A percentile compares a stretch with the other conserved stretches of the same genome.
These are phyloP conservation scores for Dinoponera quadriceps DNA, from an alignment of 1,140 invertebrate species.

Conservation along the genomic window DNA sequence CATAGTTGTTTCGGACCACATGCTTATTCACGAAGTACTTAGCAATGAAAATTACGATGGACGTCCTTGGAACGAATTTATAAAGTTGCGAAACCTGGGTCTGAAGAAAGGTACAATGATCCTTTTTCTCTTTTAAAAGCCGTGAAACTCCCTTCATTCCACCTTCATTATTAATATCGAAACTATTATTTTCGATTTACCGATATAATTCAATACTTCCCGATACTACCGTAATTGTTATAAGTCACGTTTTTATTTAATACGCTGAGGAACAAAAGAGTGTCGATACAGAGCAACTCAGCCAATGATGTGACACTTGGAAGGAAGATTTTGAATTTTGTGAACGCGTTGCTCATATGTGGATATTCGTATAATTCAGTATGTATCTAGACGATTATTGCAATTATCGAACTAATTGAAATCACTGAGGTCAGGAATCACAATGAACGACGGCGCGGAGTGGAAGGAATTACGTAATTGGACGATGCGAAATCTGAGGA, in stretches of 20 bases:
- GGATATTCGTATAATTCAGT: not conserved
- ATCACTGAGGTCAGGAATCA: slow-evolving; percentile 87
- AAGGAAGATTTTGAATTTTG: slow-evolving; percentile 21
- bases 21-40: slow-evolving; percentile 87
- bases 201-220: too few species aligned
- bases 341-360: too few species aligned
- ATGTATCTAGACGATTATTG: not conserved
- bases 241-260: too few species aligned
- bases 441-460: slow-evolving; percentile 90
- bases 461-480: slow-evolving; percentile 93
- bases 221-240: too few species aligned
- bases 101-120: slow-evolving; percentile 86
- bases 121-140: not conserved
- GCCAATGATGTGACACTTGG: slow-evolving; percentile 47
- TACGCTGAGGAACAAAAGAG: too few species aligned
- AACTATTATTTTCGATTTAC: not conserved
- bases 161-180: not conserved
- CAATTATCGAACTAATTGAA: not conserved
- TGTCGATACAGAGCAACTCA: not conserved
- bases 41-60: slow-evolving; percentile 89
- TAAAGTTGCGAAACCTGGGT: slow-evolving; percentile 89
- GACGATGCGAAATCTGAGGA: slow-evolving; percentile 89
- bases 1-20: slow-evolving; percentile 88
- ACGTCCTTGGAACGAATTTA: slow-evolving; percentile 91
- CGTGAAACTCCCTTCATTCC: not conserved